Evolutionary conservation across 1,140 invertebrate genomes (phyloP), one percentile per base, ranked within the genome.

Genomic region (Philaenus spumarius): DNA sequence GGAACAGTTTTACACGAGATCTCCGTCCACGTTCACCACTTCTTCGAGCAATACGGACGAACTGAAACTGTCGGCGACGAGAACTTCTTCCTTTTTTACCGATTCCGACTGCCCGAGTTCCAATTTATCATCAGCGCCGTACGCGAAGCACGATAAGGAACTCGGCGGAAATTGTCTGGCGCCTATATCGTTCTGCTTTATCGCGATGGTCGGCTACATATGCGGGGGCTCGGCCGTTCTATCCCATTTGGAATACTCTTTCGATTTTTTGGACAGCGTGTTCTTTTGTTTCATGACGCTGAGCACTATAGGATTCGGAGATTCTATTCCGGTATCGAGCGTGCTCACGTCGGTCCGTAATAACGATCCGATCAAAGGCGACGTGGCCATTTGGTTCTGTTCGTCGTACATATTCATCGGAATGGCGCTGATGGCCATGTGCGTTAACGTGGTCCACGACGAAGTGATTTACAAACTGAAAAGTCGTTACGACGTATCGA

Each of bases 401-500:
- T 94, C 94, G 40, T 81, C 96, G 62, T 98, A 98, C 73, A 89
- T 98, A 57, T 87, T 98, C 73, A 87, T 92, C 24, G 96, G 95
- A 1, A 87, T 98, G 79, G 92, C 95, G 0, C 74, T 98, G 34
- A 93, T 95, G n/a, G 93, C 94, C 24, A 97, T 97, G 93, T 97
- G 93, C 65, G 97, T 97, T 76, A 96, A 96, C 71, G 86, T 98
- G 30, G 86, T 98, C 53, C 94, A 98, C 73, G 93, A 97, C 69
- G 93, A 97, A 71, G 87, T 90, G 47, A 83, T 89, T 12, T 86
- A 89, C 72, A 80, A 85, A 56, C 73, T 89, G n/a, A 81, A 81
- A 63, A 85, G 87, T 64, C 68, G 72, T 48, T 70, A 61, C 39
- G 7, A n/a, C 52, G 50, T n/a, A 9, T 45, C 58, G 35, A 2